A percentile compares a stretch with the other conserved stretches of the same genome.
Evolutionary conservation across 2,888 invertebrate genomes (phyloP).

Genomic region (Priocnemis perturbator): DNA sequence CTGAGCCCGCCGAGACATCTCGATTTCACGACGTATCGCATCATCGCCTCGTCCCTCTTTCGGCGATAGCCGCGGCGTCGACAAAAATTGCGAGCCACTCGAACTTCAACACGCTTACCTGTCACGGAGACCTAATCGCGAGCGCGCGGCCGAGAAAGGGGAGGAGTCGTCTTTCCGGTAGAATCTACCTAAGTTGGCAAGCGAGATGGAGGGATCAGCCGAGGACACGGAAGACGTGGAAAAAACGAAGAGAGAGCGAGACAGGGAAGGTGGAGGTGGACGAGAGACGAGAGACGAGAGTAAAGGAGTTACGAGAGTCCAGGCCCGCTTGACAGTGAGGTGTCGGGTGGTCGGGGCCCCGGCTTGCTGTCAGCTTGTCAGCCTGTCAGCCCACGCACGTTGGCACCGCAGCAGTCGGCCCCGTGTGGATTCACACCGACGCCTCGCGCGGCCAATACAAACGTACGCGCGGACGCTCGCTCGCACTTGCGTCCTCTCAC

Average conservation of each 20-base stretch:
- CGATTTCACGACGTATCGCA: too few relatives aligned
- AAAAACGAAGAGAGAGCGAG: constrained; percentile 25
- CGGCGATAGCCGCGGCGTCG: background rate
- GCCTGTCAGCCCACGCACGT: constrained; percentile 73
- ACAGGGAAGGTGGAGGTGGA: constrained; percentile 11
- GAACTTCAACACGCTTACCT: constrained; percentile 1
- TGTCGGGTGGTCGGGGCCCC: constrained; percentile 72
- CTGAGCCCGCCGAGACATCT: too few relatives aligned
- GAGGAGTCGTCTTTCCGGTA: constrained; percentile 4
- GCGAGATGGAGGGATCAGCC: constrained; percentile 31
- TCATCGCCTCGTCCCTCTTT: too few relatives aligned
- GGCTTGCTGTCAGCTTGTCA: constrained; percentile 72
- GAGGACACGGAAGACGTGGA: constrained; percentile 39
- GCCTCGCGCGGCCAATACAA: constrained; percentile 39
- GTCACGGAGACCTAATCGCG: constrained; percentile 14
- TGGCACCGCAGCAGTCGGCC: constrained; percentile 60
- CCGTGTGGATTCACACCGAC: constrained; percentile 55
- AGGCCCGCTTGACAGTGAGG: constrained; percentile 69
- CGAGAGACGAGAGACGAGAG: constrained; percentile 30
- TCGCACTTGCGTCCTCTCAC: background rate
- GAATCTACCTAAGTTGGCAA: constrained; percentile 25
- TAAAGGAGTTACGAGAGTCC: constrained; percentile 67
- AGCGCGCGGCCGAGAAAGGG: constrained; percentile 3
- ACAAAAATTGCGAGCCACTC: background rate
- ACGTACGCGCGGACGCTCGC: background rate